phyloP scores from a whole-genome alignment of 92 coral and sea anemone species.

The Zoanthus solanderi region DNA sequence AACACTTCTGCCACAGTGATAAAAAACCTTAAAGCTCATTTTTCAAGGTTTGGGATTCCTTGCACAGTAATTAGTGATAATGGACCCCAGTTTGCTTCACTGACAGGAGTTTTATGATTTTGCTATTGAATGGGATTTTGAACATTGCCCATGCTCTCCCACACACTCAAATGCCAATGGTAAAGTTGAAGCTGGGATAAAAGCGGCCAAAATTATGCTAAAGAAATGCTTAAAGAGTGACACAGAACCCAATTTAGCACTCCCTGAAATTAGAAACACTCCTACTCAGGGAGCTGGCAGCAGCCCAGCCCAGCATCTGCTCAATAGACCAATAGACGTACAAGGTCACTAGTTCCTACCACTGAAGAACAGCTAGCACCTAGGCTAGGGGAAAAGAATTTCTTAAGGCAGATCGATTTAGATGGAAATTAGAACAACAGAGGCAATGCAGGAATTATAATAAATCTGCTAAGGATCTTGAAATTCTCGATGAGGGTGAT shows the following conservation, averaged over 20 bases:
- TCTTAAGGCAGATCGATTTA: background rate
- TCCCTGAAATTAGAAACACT: constrained; percentile 5
- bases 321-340: background rate
- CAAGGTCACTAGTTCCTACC: background rate
- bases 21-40: constrained; percentile 19
- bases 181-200: constrained; percentile 29
- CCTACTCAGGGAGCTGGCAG: constrained; percentile 18
- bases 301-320: background rate
- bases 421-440: constrained; percentile 21
- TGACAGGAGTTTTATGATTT: constrained; percentile 25
- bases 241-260: constrained; percentile 24
- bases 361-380: constrained; percentile 8
- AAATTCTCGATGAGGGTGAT: constrained; percentile 22
- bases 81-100: constrained; percentile 22
- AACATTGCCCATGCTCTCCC: constrained; percentile 26
- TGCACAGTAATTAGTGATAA: constrained; percentile 20
- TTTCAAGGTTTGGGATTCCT: constrained; percentile 34
- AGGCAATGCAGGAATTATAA: constrained; percentile 9
- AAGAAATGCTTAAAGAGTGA: constrained; percentile 34
- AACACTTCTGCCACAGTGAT: constrained; percentile 17
- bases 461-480: constrained; percentile 18
- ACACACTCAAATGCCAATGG: constrained; percentile 40
- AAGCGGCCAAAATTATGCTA: constrained; percentile 42
- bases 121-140: constrained; percentile 42
- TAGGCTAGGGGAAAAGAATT: background rate